A percentile compares a stretch with the other conserved stretches of the same genome.
Conservation (phyloP, 92 coral and sea anemone genomes). For the Phenganax subtilis region DNA sequence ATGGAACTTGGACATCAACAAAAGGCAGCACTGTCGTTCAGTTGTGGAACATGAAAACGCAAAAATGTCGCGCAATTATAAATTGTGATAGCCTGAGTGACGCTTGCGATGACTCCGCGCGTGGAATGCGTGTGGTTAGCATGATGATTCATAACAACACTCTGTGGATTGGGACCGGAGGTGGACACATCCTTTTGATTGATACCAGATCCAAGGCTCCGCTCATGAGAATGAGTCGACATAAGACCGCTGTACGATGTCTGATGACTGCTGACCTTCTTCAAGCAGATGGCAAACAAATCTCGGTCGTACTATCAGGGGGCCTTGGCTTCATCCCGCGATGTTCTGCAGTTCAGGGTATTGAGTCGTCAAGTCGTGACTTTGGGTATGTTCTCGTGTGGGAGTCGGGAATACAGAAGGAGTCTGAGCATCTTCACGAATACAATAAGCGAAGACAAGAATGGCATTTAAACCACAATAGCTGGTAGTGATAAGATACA, state of each 20-base stretch:
- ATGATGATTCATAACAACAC: conserved; percentile 58
- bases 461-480: conserved; percentile 31
- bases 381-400: conserved; percentile 84
- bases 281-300: conserved; percentile 53
- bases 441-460: conserved; percentile 71
- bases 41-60: conserved; percentile 69
- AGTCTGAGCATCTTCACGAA: conserved; percentile 56
- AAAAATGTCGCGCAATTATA: conserved; percentile 56
- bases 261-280: conserved; percentile 59
- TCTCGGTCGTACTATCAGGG: conserved; percentile 77
- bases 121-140: conserved; percentile 74
- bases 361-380: conserved; percentile 50
- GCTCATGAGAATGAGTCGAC: conserved; percentile 69
- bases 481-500: neutral
- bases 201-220: conserved; percentile 65
- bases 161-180: conserved; percentile 91
- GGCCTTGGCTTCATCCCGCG: conserved; percentile 91
- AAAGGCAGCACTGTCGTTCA: conserved; percentile 64
- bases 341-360: conserved; percentile 45
- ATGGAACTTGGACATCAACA: conserved; percentile 75
- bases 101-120: conserved; percentile 48
- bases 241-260: conserved; percentile 88
- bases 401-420: conserved; percentile 84
- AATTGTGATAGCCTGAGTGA: conserved; percentile 65
- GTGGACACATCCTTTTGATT: conserved; percentile 78